phyloP scores from a whole-genome alignment of 2,113 vertebrate species.

The Hippocampus comes region DNA sequence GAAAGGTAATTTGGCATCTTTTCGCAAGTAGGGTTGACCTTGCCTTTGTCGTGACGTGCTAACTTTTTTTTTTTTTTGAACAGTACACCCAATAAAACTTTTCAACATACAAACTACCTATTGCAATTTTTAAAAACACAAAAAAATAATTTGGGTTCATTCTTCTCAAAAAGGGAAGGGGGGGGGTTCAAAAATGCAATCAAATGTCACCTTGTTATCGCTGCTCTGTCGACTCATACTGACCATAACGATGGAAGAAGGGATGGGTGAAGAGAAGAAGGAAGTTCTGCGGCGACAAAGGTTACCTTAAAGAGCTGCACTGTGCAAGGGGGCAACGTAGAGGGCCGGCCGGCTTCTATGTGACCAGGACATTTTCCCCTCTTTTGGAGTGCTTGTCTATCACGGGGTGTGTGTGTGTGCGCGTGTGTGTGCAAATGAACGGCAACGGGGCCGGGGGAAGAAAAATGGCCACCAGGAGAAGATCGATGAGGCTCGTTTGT shows the following conservation, averaged over 20 bases:
- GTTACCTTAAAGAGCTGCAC: background rate
- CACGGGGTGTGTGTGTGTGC: slow-evolving; percentile 26
- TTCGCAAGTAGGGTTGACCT: no score
- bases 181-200: slow-evolving; percentile 3
- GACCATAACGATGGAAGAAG: background rate
- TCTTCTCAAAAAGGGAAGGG: background rate
- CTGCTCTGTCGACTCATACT: background rate
- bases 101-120: background rate
- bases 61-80: background rate
- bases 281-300: background rate
- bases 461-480: slow-evolving; percentile 48
- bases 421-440: slow-evolving; percentile 33
- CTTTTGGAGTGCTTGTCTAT: slow-evolving; percentile 52
- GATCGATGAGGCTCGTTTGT: slow-evolving; percentile 49
- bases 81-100: background rate
- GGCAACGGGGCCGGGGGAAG: slow-evolving; percentile 23
- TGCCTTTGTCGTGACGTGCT: slow-evolving; percentile 13
- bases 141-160: slow-evolving; percentile 23
- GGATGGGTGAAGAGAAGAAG: background rate
- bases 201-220: background rate
- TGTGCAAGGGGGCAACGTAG: background rate
- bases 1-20: no score
- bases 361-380: slow-evolving; percentile 17
- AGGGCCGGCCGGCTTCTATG: slow-evolving; percentile 10
- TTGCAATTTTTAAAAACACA: slow-evolving; percentile 40